Base-by-base conservation (phyloP, 2,888 invertebrate genomes). In the Volucella zonaria region DNA sequence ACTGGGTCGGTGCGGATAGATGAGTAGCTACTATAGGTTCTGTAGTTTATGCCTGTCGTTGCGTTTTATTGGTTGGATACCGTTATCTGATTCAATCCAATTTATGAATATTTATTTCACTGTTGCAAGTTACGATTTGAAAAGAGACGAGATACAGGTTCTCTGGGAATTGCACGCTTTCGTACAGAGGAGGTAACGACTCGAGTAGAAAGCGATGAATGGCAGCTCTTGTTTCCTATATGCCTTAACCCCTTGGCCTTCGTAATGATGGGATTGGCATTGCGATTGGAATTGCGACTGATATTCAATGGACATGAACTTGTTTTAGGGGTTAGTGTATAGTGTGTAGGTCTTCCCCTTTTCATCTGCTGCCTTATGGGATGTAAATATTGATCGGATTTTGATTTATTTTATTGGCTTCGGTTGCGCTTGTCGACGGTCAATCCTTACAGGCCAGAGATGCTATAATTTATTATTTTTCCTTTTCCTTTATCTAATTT, bases 311-410 rank as follows among this genome's bases (percentile, higher is more conserved):
- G 15, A 14, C 38, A 9, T 15, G 47, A 31, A 38, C 14, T 3
- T 23, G n/a, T 23, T n/a, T n/a, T 8, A n/a, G 1, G 38, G 14
- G 51, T 38, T 47, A 40, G 52, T 23, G n/a, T 51, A 40, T 59
- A 42, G 38, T 23, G n/a, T 51, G 47, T 59, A 42, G 38, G 45
- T 73, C 49, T 56, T 78, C 12, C 14, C 31, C 73, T 64, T 81
- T 58, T 51, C 56, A 77, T 77, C 56, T 74, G 62, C 56, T 74
- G 62, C 54, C 80, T 74, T 49, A 56, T 67, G 51, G 68, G 51
- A 74, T 78, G 68, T 74, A 68, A 82, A 74, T 64, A 82, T 74
- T 79, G 79, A 83, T 83, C 79, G 59, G 64, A 59, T 82, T 82
- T 66, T 70, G 82, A 83, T 79, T 83, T 66, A 61, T 75, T 75